phyloP scores from a whole-genome alignment of 2,113 vertebrate species.

The Spheniscus mendiculus region DNA sequence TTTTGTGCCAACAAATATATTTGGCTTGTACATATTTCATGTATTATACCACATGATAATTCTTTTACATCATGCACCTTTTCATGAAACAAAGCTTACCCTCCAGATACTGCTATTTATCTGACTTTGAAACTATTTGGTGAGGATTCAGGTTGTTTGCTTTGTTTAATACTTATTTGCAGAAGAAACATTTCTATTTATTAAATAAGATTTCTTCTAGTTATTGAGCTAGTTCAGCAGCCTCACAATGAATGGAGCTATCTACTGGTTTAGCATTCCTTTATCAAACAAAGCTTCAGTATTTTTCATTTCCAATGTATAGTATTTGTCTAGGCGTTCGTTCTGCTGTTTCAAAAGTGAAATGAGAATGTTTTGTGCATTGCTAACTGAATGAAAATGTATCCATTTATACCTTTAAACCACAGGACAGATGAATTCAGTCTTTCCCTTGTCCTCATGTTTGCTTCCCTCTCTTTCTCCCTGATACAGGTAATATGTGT shows the following conservation, averaged over 20 bases:
- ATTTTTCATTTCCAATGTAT: not conserved
- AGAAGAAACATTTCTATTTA: not conserved
- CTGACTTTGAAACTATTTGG: not conserved
- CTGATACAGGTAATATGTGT: accelerated
- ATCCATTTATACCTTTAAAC: not conserved
- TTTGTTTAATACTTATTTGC: not conserved
- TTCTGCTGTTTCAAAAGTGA: not conserved
- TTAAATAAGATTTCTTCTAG: not conserved
- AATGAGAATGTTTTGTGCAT: not conserved
- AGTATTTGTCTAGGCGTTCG: not conserved
- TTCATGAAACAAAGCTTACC: not conserved
- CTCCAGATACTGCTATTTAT: not conserved
- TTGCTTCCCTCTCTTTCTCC: not conserved
- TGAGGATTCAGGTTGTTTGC: not conserved
- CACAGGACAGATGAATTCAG: not conserved
- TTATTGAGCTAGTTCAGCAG: not conserved
- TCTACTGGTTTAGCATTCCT: not conserved
- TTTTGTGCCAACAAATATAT: not conserved
- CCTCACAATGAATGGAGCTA: not conserved
- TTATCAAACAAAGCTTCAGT: not conserved
- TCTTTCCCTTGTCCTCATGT: not conserved
- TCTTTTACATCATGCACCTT: not conserved
- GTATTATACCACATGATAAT: not conserved
- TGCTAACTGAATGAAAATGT: not conserved
- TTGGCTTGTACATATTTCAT: not conserved